Base-by-base conservation (phyloP, 2,797 vertebrate species). In the Picus viridis region DNA sequence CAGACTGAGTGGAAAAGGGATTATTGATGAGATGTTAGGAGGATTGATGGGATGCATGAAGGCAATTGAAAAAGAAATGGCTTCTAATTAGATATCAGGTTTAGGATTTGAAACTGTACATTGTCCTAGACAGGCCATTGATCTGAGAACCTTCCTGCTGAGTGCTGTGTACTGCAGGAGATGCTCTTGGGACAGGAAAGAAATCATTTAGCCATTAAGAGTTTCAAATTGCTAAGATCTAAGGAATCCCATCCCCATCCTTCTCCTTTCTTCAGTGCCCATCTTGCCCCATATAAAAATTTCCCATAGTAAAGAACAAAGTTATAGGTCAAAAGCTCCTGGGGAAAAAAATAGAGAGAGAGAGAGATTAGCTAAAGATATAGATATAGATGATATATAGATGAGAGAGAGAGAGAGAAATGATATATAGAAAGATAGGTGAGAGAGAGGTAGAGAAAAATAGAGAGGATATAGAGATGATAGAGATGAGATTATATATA, bases 81-180 rank as follows among this genome's bases (percentile, higher is more conserved):
- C 22, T 92, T 83, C 59, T 93, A 89, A 92, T 94, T 83, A 89
- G 83, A 62, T 56, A 77, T 56, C 65, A 75, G 34, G 23, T 83
- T 81, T 56, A 86, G 56, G 56, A 49, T 75, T 93, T 90, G n/a
- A 59, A 92, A 89, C 89, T 34, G 18, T 39, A 45, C 9, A 3
- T 77, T 87, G 85, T 72, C 43, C 23, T 75, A 76, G n/a, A 36
- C 23, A 80, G 20, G 26, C 15, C 47, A 91, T 81, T 36, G 63
- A 94, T 72, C 47, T 75, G 30, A 80, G 36, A 77, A 54, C 85
- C 15, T 13, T 81, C 23, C 63, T 78, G 54, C 15, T 12, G 3
- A 7, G 27, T 78, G 54, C 15, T 12, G 3, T 7, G 27, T 79
- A 69, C 49, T 76, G 49, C 54, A 71, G 58, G 16, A 88, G 10